A percentile compares a stretch with the other conserved stretches of the same genome.
Conservation (phyloP, 1,140 invertebrate species). For the Drosophila pseudoobscura region DNA sequence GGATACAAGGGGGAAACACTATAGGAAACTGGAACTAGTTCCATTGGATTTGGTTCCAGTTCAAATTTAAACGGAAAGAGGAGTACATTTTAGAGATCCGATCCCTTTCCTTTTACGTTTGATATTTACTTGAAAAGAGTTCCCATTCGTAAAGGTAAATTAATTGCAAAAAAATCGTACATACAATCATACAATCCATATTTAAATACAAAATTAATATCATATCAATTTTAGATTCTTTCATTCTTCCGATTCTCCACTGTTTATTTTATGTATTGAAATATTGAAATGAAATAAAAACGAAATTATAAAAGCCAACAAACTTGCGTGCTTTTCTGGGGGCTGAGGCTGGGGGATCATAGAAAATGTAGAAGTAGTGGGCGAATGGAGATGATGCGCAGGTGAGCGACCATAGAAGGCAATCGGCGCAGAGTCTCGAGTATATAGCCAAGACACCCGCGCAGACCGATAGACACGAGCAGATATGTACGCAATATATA, state of each 20-base stretch:
- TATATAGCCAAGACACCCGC: slow-evolving; percentile 75
- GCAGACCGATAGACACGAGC: slow-evolving; percentile 47
- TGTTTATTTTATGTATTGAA: slow-evolving; percentile 10
- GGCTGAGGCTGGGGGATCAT: not conserved
- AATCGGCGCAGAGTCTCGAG: slow-evolving; percentile 28
- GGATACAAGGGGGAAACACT: too few species aligned
- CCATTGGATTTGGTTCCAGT: too few species aligned
- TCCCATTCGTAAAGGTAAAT: too few species aligned
- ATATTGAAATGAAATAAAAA: slow-evolving; percentile 21
- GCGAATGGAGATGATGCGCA: slow-evolving; percentile 66
- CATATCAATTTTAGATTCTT: too few species aligned
- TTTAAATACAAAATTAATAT: too few species aligned
- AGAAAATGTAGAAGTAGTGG: slow-evolving; percentile 24
- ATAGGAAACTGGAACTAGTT: not conserved
- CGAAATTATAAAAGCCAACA: slow-evolving; percentile 51
- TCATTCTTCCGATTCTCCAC: too few species aligned
- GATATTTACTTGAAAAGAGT: too few species aligned
- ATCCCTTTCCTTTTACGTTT: too few species aligned
- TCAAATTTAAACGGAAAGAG: too few species aligned
- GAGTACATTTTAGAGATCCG: too few species aligned
- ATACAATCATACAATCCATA: too few species aligned
- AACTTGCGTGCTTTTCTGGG: slow-evolving; percentile 46
- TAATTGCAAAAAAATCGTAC: too few species aligned
- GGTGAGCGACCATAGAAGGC: slow-evolving; percentile 75
- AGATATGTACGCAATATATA: slow-evolving; percentile 9